phyloP scores from a whole-genome alignment of 2,888 invertebrate species.

The Fragum fragum region DNA sequence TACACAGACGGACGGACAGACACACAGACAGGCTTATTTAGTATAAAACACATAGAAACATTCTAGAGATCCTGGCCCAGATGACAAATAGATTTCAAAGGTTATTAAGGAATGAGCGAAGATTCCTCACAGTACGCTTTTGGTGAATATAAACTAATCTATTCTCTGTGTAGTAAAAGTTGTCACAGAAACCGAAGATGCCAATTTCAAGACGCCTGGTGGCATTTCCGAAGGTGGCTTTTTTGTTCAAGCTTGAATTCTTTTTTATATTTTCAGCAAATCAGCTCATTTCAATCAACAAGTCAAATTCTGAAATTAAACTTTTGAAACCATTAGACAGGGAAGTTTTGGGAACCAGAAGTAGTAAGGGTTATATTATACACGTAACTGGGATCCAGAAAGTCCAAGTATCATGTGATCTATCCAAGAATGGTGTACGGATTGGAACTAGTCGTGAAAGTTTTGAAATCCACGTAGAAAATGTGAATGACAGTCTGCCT shows the following conservation, averaged over 20 bases:
- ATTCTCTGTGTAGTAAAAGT: too few species aligned
- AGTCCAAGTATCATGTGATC: slow-evolving; percentile 53
- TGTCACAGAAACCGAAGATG: too few species aligned
- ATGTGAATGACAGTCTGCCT: slow-evolving; percentile 17
- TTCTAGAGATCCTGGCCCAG: too few species aligned
- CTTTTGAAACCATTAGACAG: slow-evolving; percentile 52
- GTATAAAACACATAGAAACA: too few species aligned
- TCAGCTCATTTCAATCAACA: slow-evolving; percentile 11
- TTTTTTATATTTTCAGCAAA: slow-evolving; percentile 3
- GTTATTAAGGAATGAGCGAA: too few species aligned
- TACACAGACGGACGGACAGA: too few species aligned
- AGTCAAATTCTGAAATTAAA: slow-evolving; percentile 44
- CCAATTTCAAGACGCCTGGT: too few species aligned
- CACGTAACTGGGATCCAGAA: slow-evolving; percentile 53
- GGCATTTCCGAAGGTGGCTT: too few species aligned
- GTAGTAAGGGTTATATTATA: slow-evolving; percentile 7
- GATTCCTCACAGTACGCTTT: too few species aligned
- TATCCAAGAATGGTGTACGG: slow-evolving; percentile 29
- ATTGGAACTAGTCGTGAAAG: slow-evolving; percentile 8
- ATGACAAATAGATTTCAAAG: too few species aligned
- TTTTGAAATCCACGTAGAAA: slow-evolving; percentile 2
- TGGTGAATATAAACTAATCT: too few species aligned
- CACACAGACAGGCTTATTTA: too few species aligned
- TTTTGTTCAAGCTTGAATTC: not conserved
- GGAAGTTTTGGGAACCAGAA: slow-evolving; percentile 31